phyloP scores from a whole-genome alignment of 1,140 invertebrate genomes.

The Neodiprion pinetum region DNA sequence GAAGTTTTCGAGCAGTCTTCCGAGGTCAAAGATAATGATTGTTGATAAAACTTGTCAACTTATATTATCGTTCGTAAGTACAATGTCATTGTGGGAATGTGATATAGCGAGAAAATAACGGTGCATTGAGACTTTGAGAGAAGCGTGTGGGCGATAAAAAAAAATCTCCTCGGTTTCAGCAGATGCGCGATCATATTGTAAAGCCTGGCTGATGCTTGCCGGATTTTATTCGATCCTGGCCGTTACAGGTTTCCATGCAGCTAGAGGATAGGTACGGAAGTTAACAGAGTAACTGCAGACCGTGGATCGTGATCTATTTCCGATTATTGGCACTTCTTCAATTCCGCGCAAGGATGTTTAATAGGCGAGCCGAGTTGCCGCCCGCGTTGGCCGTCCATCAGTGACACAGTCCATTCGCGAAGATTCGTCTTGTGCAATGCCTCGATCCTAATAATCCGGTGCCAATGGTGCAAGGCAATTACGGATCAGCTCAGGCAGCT shows the following conservation, averaged over 20 bases:
- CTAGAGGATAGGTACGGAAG: not conserved
- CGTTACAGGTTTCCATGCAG: not conserved
- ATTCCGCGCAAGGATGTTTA: not conserved
- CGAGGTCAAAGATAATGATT: too few relatives aligned
- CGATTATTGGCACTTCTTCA: slow-evolving; percentile 5
- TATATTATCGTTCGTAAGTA: too few relatives aligned
- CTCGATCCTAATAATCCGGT: not conserved
- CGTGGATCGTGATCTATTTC: not conserved
- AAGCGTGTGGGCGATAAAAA: too few relatives aligned
- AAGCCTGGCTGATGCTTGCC: too few relatives aligned
- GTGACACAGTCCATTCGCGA: not conserved
- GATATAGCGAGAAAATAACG: too few relatives aligned
- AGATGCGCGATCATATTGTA: too few relatives aligned
- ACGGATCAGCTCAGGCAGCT: too few relatives aligned
- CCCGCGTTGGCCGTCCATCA: not conserved
- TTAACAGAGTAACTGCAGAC: not conserved
- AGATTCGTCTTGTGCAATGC: not conserved
- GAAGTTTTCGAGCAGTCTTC: too few relatives aligned
- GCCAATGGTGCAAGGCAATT: not conserved
- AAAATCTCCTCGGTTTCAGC: too few relatives aligned
- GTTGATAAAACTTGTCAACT: too few relatives aligned
- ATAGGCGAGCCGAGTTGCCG: not conserved
- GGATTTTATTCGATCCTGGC: not conserved
- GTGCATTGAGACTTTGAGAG: too few relatives aligned
- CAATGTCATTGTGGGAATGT: too few relatives aligned